Evolutionary conservation across 2,113 vertebrate species (phyloP).

Genomic region (Oriolus oriolus): DNA sequence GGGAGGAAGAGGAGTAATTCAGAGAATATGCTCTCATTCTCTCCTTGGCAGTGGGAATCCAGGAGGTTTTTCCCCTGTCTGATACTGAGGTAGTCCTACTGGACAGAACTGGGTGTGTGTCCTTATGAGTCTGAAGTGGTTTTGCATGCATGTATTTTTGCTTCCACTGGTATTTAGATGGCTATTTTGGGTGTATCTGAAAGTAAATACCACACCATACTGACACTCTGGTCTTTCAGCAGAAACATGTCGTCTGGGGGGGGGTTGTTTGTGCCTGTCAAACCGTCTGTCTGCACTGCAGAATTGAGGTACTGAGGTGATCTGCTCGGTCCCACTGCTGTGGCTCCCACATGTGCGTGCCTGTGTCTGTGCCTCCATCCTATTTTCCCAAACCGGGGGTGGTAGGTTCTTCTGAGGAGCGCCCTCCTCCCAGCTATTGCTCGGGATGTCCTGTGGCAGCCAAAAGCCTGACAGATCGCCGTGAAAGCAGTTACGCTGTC

Average conservation of each 20-base stretch:
- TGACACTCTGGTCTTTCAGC: background rate
- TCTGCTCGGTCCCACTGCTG: too few species aligned
- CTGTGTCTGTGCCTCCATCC: background rate
- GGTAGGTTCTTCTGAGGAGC: background rate
- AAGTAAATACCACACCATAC: slow-evolving; percentile 11
- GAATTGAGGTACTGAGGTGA: background rate
- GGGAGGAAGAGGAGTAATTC: background rate
- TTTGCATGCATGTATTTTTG: background rate
- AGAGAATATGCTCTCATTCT: background rate
- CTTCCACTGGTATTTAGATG: background rate
- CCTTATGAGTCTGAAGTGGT: background rate
- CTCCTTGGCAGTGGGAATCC: background rate
- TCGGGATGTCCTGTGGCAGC: background rate
- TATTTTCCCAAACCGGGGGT: accelerated
- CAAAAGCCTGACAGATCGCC: background rate
- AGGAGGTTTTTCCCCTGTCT: background rate
- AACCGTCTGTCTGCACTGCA: background rate
- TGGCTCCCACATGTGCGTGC: background rate
- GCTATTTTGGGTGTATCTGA: slow-evolving; percentile 24
- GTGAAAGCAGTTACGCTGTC: background rate
- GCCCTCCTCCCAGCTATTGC: background rate
- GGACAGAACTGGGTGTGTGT: background rate
- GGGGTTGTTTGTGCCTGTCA: background rate
- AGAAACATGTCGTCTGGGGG: background rate
- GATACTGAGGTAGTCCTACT: background rate